Evolutionary conservation across 37 sponge, comb jelly and placozoan species (phyloP).

Genomic region (Chondrilla cf. caribensis): DNA sequence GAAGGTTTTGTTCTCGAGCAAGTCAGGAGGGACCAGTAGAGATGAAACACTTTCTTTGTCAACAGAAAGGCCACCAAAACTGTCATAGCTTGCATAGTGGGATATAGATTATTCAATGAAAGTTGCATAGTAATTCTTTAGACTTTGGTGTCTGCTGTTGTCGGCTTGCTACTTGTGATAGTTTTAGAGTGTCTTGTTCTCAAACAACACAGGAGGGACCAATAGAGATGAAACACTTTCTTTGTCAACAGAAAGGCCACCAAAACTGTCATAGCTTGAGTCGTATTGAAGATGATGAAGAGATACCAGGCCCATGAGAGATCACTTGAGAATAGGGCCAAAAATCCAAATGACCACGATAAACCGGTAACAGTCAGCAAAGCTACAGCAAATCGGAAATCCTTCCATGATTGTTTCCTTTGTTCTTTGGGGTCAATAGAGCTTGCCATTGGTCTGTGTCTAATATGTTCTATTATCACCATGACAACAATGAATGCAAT

Average conservation of each 20-base stretch:
- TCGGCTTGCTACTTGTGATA: too few species aligned
- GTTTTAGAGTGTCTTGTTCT: too few species aligned
- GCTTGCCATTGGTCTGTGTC: not conserved
- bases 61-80: slow-evolving; percentile 31
- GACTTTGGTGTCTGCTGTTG: too few species aligned
- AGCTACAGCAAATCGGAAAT: slow-evolving; percentile 23
- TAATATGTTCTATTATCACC: not conserved
- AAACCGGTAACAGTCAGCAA: slow-evolving; percentile 30
- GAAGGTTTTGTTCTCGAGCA: too few species aligned
- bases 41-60: slow-evolving; percentile 20
- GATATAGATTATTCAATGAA: too few species aligned
- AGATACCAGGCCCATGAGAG: slow-evolving; percentile 44
- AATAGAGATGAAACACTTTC: too few species aligned
- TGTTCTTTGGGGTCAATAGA: not conserved
- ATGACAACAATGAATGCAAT: not conserved
- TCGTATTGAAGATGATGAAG: slow-evolving; percentile 48
- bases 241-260: too few species aligned
- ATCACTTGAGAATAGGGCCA: slow-evolving; percentile 7
- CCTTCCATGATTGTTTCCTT: not conserved
- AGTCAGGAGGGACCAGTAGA: slow-evolving; percentile 15
- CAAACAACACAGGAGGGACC: too few species aligned
- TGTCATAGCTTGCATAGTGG: too few species aligned
- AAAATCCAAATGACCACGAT: slow-evolving; percentile 57
- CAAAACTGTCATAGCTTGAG: too few species aligned
- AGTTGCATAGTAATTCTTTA: too few species aligned